These are phyloP conservation scores for Rhabdomys dilectus DNA, from an alignment of 2,113 vertebrate species.

Conservation along the genomic window DNA sequence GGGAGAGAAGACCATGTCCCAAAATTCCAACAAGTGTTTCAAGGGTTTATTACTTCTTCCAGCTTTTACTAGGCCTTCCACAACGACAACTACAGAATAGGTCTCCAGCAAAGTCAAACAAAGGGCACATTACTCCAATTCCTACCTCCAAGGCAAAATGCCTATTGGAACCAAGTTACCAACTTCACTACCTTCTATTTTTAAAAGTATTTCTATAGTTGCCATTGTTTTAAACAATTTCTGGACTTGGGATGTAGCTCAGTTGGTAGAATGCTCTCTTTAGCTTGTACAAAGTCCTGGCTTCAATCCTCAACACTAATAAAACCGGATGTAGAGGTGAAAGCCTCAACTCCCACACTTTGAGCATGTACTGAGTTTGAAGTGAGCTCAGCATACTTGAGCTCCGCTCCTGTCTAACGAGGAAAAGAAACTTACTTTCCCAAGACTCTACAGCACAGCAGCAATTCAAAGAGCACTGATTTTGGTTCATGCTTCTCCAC, in stretches of 20 bases:
- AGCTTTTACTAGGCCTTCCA: slow-evolving; percentile 40
- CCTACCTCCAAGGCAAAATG: slow-evolving; percentile 34
- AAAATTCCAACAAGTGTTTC: background rate
- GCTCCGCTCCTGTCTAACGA: background rate
- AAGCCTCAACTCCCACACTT: no score
- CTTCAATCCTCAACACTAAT: background rate
- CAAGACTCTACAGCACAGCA: background rate
- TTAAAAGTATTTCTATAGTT: slow-evolving; percentile 51
- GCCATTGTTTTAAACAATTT: slow-evolving; percentile 17
- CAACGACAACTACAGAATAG: slow-evolving; percentile 5
- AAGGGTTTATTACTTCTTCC: slow-evolving; percentile 48
- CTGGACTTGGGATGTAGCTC: background rate
- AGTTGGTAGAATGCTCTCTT: background rate
- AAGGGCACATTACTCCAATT: slow-evolving; percentile 27
- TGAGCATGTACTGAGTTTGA: background rate
- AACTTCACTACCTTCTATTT: slow-evolving; percentile 52
- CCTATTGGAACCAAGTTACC: slow-evolving; percentile 50
- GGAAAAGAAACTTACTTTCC: slow-evolving; percentile 31
- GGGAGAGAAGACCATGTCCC: background rate
- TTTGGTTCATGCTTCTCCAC: background rate
- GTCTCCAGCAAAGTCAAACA: slow-evolving; percentile 59
- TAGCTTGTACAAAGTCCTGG: background rate
- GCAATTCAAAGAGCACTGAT: background rate
- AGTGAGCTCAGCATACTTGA: background rate
- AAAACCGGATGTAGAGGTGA: background rate